Evolutionary conservation across 2,797 vertebrate species (phyloP), one percentile per base, ranked within the genome.

Genomic region (Muscicapa striata): DNA sequence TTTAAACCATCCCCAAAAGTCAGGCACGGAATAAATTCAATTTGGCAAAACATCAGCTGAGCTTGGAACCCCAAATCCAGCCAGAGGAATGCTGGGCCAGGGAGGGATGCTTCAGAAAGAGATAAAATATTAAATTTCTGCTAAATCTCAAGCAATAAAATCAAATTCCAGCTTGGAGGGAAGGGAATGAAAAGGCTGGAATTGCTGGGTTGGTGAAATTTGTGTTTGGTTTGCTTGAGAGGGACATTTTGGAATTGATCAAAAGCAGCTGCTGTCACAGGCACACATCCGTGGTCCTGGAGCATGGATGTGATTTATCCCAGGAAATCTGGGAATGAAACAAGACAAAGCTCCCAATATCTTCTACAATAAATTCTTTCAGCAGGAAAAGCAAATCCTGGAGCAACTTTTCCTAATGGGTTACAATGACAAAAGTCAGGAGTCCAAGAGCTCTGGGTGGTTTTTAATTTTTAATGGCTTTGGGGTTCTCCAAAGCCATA

Each of bases 211-310:
- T 45, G 46, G 36, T 81, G 92, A 81, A 80, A 89, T 82, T 95
- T 94, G 93, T 83, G 68, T 90, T 95, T 62, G 6, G 26, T 94
- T 96, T 49, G 32, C 63, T 90, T 1, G 14, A 78, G 90, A 73
- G 46, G 18, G 79, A 86, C 61, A 52, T 82, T 94, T 89, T 51
- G 52, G 41, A 48, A 83, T 52, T 80, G 87, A 96, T 95, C 58
- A 75, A 87, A 96, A 96, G 6, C 91, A 95, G 95, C 93, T 96
- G 95, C 74, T 94, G 92, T 88, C 74, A 61, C 29, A 82, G 83
- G 40, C 86, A 30, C 13, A 63, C 62, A 57, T 51, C 69, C 52
- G 1, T 2, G 13, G 46, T 26, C 68, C 80, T 1, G 10, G 38
- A 82, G 68, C 79, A 14, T 1, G 78, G 92, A 79, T 83, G 86